These are phyloP conservation scores for Leptarthrus brevirostris DNA, from an alignment of 2,888 invertebrate genomes.

Conservation along the genomic window DNA sequence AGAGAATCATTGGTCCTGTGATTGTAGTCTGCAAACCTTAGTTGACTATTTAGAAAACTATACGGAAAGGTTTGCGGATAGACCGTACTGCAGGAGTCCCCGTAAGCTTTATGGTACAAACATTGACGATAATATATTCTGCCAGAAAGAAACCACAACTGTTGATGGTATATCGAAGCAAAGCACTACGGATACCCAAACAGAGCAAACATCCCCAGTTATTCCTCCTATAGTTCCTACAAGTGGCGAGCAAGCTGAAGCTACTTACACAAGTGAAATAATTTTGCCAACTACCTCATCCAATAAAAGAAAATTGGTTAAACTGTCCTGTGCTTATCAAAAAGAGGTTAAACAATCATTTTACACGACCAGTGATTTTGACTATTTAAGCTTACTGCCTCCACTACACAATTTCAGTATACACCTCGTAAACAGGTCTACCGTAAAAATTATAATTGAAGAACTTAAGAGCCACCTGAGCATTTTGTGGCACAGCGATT, in stretches of 20 bases:
- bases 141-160: conserved; percentile 46
- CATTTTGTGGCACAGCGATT: conserved; percentile 62
- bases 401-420: conserved; percentile 59
- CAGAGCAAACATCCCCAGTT: no score
- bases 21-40: conserved; percentile 58
- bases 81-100: conserved; percentile 60
- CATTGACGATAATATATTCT: conserved; percentile 55
- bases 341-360: not conserved
- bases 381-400: conserved; percentile 58
- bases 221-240: no score
- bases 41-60: conserved; percentile 55
- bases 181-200: conserved; percentile 52
- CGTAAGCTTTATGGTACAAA: conserved; percentile 56
- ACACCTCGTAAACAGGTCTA: conserved; percentile 56
- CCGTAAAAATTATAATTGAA: conserved; percentile 57
- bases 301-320: not conserved
- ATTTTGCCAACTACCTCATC: conserved; percentile 53
- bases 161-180: conserved; percentile 59
- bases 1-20: conserved; percentile 60
- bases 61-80: conserved; percentile 57
- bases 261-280: no score
- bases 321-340: conserved; percentile 2
- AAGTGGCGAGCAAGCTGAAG: no score
- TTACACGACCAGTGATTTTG: conserved; percentile 1
- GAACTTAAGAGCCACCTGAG: conserved; percentile 55